Base-by-base conservation (phyloP, 2,888 invertebrate genomes). In the Hypselothyrea guttata region DNA sequence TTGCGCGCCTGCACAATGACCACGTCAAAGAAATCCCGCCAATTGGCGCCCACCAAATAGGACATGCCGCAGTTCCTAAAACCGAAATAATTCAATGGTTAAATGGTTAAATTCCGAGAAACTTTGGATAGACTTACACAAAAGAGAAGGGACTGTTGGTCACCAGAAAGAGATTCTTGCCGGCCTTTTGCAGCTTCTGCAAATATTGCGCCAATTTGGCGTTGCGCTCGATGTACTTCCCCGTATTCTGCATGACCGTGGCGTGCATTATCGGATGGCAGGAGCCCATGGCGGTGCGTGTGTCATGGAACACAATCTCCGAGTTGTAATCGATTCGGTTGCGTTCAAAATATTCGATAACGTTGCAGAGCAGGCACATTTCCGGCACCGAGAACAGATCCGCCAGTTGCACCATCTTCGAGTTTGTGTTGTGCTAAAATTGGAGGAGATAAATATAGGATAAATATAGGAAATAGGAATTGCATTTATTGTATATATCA, bases 321-420 rank as follows among this genome's bases (percentile, higher is more conserved):
- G 99, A 97, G 90, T 98, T 96, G 90, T 96, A 99, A 86, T 96
- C 95, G 69, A 98, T 96, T 75, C 95, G 94, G 89, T 97, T 95
- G 49, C 92, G 92, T 71, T 95, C 94, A 86, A 98, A 98, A 91
- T 95, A 97, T 91, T 98, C 97, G 0, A 97, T 96, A 2, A 98
- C 96, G 90, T 98, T 97, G 81, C 97, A 96, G 2, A 98, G 91
- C 35, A 99, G 91, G 70, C 96, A 94, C 94, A 98, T 97, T 92
- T 98, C 98, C 22, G 99, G 98, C 38, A 98, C 95, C 5, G 98
- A 98, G 91, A 99, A 99, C 51, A 98, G 90, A 91, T 99, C 99
- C 4, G 98, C 97, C 76, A 99, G 91, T 89, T 99, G 98, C 12
- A 97, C 94, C 97, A 99, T 97, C 90, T 94, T 94, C 1, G 93